Evolutionary conservation across 2,797 vertebrate genomes (phyloP), one percentile per base, ranked within the genome.

Genomic region (Poeciliopsis infans): DNA sequence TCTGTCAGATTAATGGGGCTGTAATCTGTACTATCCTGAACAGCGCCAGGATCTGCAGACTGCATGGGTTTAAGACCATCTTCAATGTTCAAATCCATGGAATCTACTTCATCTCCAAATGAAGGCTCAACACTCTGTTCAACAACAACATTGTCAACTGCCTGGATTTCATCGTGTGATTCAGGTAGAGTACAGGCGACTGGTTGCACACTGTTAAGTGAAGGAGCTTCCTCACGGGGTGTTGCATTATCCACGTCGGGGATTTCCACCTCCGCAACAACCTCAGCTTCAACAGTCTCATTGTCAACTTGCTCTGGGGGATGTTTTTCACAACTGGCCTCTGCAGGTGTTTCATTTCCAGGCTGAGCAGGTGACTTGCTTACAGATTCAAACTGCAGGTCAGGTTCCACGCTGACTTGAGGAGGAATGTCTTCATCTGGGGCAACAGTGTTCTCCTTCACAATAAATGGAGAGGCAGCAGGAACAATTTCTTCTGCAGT

Each of bases 1-100:
- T 91, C 85, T 0, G 79, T 79, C n/a, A 88, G 71, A 81, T 90
- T 71, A 76, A 84, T 70, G 57, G 18, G 10, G 64, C 12, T 41
- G 39, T 57, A 43, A 46, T 15, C 41, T 7, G 47, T 25, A 25
- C 36, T 25, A 33, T 82, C 76, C 71, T 41, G 49, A 71, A 15
- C 74, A 68, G 57, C 53, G 76, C 61, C 74, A 55, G 53, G 49
- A 15, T 85, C 73, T 75, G 76, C 64, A 78, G 51, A 64, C 45
- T 69, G 16, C 36, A 13, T 49, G 47, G 81, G 8, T 43, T 87
- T 57, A 45, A 79, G 6, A 51, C 76, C 79, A 66, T 86, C 79
- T 16, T 79, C 13, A 0, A 28, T 77, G 4, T 51, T 83, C 28
- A 75, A 28, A 53, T 79, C 83, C 23, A 33, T 16, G 13, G 6